Base-by-base conservation (phyloP, 2,797 vertebrate species). In the Sylvilagus floridanus region DNA sequence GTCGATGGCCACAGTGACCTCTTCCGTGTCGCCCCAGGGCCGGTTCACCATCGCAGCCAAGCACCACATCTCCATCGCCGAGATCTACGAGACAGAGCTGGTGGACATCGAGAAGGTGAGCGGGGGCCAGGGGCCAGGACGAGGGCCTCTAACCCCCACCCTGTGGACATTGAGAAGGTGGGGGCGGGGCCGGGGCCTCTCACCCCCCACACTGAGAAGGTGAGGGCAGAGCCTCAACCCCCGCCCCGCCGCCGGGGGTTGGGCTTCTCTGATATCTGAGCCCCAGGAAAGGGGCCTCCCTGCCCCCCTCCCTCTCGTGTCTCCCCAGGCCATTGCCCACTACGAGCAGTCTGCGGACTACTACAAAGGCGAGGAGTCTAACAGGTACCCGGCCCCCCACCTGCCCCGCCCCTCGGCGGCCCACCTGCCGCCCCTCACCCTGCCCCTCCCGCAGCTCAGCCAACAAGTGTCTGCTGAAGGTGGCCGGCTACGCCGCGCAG, bases 401-500 rank as follows among this genome's bases (percentile, higher is more conserved):
- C 78, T 1, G 0, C 54, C 32, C 84, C 24, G 5, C 7, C 77
- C 84, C 77, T 63, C 0, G 68, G 16, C 24, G 10, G 9, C 12
- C 13, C 5, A 2, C 82, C 12, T 1, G 13, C 73, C 12, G 1
- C 3, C 35, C 52, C 32, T 47, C 69, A 69, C 22, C 4, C 26
- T 8, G 5, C 83, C 96, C 85, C 75, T 98, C 98, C 96, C 81
- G 10, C 94, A 98, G 98, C 95, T 98, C 98, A 7, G 99, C 99
- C 71, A 99, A 99, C 98, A 99, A 99, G 98, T 99, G 99, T 97
- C 98, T 99, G 95, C 98, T 99, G 96, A 99, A 99, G 98, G 99
- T 99, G 84, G 99, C 99, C 0, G 98, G 99, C 0, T 99, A 99
- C 0, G 98, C 99, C 0, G 99, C 99, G 0, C 99, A 99, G 97